Percentiles rank a stretch among this genome's conserved stretches.
Evolutionary conservation across 1,140 invertebrate genomes (phyloP).

Genomic region (Drosophila elegans): DNA sequence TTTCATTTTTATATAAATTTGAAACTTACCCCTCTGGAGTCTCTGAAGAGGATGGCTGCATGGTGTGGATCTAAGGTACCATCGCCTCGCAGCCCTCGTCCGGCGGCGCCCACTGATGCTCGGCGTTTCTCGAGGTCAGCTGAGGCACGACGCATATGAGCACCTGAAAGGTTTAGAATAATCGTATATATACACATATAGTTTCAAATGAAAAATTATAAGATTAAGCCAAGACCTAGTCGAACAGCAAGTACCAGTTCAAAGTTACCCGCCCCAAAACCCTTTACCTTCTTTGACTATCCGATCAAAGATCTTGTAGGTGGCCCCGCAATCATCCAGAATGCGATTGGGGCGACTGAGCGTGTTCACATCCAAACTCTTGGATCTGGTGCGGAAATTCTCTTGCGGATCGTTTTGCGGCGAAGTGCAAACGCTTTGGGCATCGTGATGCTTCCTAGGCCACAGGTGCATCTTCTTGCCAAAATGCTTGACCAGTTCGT

Average conservation of each 20-base stretch:
- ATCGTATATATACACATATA: too few species aligned
- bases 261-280: neutral
- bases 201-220: too few species aligned
- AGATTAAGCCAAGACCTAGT: neutral
- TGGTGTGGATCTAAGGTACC: constrained; percentile 91
- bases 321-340: constrained; percentile 90
- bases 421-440: constrained; percentile 84
- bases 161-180: constrained; percentile 86
- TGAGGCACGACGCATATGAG: constrained; percentile 89
- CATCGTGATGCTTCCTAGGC: constrained; percentile 86
- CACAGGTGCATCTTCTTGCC: constrained; percentile 88
- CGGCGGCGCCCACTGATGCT: constrained; percentile 89
- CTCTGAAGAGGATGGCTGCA: constrained; percentile 94
- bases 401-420: constrained; percentile 86
- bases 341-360: constrained; percentile 84
- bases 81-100: constrained; percentile 82
- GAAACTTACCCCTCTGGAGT: constrained; percentile 93
- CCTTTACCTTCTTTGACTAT: constrained; percentile 92
- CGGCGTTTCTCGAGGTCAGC: constrained; percentile 91
- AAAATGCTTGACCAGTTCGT: constrained; percentile 90
- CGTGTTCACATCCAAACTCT: constrained; percentile 90
- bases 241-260: constrained; percentile 74
- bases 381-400: constrained; percentile 90
- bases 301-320: constrained; percentile 92
- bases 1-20: neutral